These are phyloP conservation scores for Trichomycterus rosablanca DNA, from an alignment of 2,113 vertebrate species.

Conservation along the genomic window DNA sequence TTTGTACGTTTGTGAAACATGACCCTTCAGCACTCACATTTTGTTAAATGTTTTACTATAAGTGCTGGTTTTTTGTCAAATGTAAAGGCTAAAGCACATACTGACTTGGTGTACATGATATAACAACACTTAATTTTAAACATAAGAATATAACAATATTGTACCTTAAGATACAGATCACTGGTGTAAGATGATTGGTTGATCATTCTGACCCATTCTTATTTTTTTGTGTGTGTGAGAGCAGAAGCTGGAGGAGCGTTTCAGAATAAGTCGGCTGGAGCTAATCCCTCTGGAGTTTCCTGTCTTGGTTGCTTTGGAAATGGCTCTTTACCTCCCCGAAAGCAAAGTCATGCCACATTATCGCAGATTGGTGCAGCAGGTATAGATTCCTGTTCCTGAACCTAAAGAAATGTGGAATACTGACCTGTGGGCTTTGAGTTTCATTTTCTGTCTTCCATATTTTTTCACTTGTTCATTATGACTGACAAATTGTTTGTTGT, in stretches of 20 bases:
- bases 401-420: background rate
- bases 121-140: no score
- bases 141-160: no score
- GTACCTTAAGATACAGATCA: no score
- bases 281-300: slow-evolving; percentile 91
- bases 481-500: slow-evolving; percentile 3
- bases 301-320: slow-evolving; percentile 93
- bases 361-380: slow-evolving; percentile 86
- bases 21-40: no score
- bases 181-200: no score
- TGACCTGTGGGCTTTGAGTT: background rate
- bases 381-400: slow-evolving; percentile 53
- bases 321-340: slow-evolving; percentile 92
- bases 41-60: no score
- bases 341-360: slow-evolving; percentile 96
- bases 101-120: no score
- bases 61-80: no score
- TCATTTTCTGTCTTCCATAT: slow-evolving; percentile 16
- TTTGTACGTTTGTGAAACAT: no score
- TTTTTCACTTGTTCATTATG: slow-evolving; percentile 12
- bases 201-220: no score
- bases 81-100: no score
- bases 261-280: slow-evolving; percentile 89
- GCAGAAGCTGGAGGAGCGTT: slow-evolving; percentile 94
- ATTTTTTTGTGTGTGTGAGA: background rate